Evolutionary conservation across 2,113 vertebrate genomes (phyloP), one percentile per base, ranked within the genome.

Genomic region (Apodemus speciosus): DNA sequence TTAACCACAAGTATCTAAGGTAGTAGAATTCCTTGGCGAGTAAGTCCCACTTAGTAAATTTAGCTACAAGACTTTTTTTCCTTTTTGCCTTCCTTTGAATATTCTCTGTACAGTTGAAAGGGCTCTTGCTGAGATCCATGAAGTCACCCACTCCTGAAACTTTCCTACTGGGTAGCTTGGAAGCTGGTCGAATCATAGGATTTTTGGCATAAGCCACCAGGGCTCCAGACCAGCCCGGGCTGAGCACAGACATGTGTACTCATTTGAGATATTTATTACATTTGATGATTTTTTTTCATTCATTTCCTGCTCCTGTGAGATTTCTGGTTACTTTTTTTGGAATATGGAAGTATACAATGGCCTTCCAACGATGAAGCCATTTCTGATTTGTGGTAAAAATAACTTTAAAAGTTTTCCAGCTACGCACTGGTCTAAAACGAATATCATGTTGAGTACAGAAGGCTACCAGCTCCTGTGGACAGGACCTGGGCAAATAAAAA

Each of bases 351-450:
- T 87, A 35, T 79, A 92, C 46, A n/a, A 40, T 79, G 72, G 71
- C 64, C 91, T 97, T 92, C 94, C 95, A 95, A 89, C 66, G 94
- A 97, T 97, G 96, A 97, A 96, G 72, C 96, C 90, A 97, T 96
- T 97, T 97, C 96, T 94, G 84, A 79, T 94, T 91, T 97, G 97
- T 91, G 95, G 75, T 97, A 91, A 92, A 96, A 95, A 58, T 69
- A n/a, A 96, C 92, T 96, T 85, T 32, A 60, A 95, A 97, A 95
- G 85, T 93, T 91, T 90, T 91, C 66, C 87, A 88, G 16, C 87
- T 79, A 96, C 0, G 0, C 69, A 43, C 38, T 75, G 87, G 51
- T 95, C 92, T 80, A 79, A 93, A 93, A 94, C 92, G 83, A 93
- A 53, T 21, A 75, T 93, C 90, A 66, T 60, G 38, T 16, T 79